Base-by-base conservation (phyloP, 2,113 vertebrate species). In the Pyxicephalus adspersus region DNA sequence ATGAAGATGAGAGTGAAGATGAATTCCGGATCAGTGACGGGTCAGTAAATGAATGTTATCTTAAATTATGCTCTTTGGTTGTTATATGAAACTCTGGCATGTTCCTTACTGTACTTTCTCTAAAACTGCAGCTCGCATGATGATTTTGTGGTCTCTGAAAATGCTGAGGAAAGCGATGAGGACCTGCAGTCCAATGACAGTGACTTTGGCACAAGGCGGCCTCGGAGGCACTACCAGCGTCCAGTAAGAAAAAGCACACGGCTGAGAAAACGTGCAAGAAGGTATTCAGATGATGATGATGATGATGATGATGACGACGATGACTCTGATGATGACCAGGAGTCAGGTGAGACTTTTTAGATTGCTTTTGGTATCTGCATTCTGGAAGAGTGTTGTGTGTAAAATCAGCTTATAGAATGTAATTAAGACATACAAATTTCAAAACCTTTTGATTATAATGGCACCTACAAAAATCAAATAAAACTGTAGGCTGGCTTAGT, bases 11-110 rank as follows among this genome's bases (percentile, higher is more conserved):
- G 88, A 99, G 96, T 0, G 98, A 99, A 81, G 97, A 99, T 3
- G 97, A 99, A 65, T 99, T 98, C 88, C 94, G 94, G 90, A 93
- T 98, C 85, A 98, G 96, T 25, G 96, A 97, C 52, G 98, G 97
- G 98, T 99, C 64, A 20, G 90, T 88, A 52, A 51, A 4, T 57
- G 26, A 51, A 4, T 57, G 26, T 20, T 55, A 57, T 57, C 55
- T 1, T 38, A 9, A 9, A 38, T 7, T 9, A 38, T 38, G 9
- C 1, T 38, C 34, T 38, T 38, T 38, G 34, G 34, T 8, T 45
- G 0, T 45, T 45, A 45, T 45, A 13, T 45, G 38, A 13, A 45
- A 8, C 7, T 3, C 15, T 45, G 38, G 38, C 38, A 13, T 45
- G 6, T 45, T 9, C 38, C 4, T 63, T 17, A 3, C 6, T 38